Conservation (phyloP, 2,113 vertebrate genomes). For the Hassar affinis region DNA sequence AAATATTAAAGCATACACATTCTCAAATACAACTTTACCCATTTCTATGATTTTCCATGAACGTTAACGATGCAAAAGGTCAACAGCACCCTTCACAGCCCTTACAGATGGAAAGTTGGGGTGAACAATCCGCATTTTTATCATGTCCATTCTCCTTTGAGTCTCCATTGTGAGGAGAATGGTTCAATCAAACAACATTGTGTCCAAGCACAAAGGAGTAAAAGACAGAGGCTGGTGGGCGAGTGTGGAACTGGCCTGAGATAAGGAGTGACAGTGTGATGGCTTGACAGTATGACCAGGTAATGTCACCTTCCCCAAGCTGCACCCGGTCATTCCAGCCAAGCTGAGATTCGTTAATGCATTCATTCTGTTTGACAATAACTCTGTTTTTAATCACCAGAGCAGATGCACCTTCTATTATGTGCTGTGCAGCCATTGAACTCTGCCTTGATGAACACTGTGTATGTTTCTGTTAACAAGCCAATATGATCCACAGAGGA, state of each 20-base stretch:
- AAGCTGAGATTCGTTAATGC: slow-evolving; percentile 49
- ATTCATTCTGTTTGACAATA: slow-evolving; percentile 46
- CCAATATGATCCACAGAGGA: neutral
- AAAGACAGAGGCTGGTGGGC: slow-evolving; percentile 27
- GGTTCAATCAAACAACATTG: slow-evolving; percentile 61
- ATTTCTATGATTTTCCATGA: slow-evolving; percentile 8
- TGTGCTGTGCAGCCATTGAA: slow-evolving; percentile 19
- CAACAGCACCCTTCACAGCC: slow-evolving; percentile 15
- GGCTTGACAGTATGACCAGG: neutral
- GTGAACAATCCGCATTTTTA: slow-evolving; percentile 31
- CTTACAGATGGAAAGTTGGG: slow-evolving; percentile 29
- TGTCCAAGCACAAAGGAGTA: slow-evolving; percentile 56
- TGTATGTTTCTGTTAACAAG: slow-evolving; percentile 23
- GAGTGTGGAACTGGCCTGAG: slow-evolving; percentile 17
- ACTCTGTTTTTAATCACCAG: slow-evolving; percentile 54
- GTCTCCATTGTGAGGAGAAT: slow-evolving; percentile 41
- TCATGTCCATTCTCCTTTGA: slow-evolving; percentile 21
- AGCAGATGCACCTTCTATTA: slow-evolving; percentile 42
- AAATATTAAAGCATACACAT: neutral
- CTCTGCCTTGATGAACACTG: slow-evolving; percentile 7
- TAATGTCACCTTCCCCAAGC: slow-evolving; percentile 49
- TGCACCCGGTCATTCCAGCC: slow-evolving; percentile 62
- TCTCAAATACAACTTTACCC: neutral
- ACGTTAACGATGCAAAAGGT: slow-evolving; percentile 38
- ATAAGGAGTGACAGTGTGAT: slow-evolving; percentile 41